These are phyloP conservation scores for Polymixis lichenea DNA, from an alignment of 2,888 invertebrate genomes.

Conservation along the genomic window DNA sequence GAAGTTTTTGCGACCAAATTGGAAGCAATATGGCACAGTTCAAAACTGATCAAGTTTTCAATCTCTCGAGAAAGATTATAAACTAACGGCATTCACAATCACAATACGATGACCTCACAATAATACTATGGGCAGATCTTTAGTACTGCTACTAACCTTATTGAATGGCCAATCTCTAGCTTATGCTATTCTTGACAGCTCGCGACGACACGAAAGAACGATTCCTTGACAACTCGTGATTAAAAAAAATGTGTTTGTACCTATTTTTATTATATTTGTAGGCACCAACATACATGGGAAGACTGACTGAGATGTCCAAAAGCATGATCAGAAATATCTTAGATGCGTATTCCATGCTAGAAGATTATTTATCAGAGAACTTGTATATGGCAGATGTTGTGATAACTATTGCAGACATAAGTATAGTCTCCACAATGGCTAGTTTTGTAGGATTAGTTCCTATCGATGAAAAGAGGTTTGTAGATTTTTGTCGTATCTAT, in stretches of 20 bases:
- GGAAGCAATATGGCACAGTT: too few species aligned
- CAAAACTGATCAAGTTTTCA: too few species aligned
- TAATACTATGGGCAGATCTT: not conserved
- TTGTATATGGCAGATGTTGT: slow-evolving; percentile 78
- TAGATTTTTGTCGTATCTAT: not conserved
- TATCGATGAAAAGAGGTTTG: slow-evolving; percentile 78
- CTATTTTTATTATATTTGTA: slow-evolving; percentile 59
- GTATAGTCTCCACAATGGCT: slow-evolving; percentile 78
- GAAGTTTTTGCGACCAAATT: too few species aligned
- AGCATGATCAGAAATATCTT: slow-evolving; percentile 75
- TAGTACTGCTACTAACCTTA: not conserved
- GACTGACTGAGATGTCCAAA: slow-evolving; percentile 76
- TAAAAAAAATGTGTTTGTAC: not conserved
- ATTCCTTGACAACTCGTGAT: not conserved
- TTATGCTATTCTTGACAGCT: not conserved
- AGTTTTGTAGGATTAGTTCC: slow-evolving; percentile 78
- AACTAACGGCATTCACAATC: too few species aligned
- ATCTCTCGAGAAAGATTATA: too few species aligned
- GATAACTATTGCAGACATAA: slow-evolving; percentile 82
- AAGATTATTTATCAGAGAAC: slow-evolving; percentile 78
- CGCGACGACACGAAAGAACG: not conserved
- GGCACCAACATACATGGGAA: slow-evolving; percentile 82
- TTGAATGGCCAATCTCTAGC: not conserved
- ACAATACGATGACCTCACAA: too few species aligned
- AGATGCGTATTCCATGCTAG: slow-evolving; percentile 79